phyloP scores from a whole-genome alignment of 2,113 vertebrate genomes.

The Urocynchramus pylzowi region DNA sequence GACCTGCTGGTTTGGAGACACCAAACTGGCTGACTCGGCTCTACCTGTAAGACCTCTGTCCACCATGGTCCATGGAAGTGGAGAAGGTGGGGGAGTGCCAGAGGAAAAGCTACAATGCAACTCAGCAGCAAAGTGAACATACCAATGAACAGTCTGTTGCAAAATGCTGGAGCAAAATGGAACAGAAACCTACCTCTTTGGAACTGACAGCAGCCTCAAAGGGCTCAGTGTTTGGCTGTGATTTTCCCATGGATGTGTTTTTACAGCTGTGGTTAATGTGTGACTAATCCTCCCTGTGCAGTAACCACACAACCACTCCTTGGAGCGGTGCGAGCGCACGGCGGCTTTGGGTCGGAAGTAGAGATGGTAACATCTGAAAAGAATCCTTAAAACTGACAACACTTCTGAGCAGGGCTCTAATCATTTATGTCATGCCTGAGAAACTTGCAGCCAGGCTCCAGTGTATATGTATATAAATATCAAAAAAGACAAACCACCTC shows the following conservation, averaged over 20 bases:
- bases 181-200: constrained; percentile 6
- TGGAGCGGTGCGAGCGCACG: background rate
- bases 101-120: background rate
- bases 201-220: background rate
- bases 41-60: background rate
- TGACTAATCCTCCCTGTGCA: constrained; percentile 58
- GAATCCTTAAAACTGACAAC: background rate
- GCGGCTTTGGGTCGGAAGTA: background rate
- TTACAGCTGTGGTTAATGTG: constrained; percentile 69
- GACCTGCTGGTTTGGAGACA: background rate
- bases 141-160: background rate
- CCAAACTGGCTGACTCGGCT: background rate
- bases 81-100: background rate
- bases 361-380: background rate
- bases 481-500: background rate
- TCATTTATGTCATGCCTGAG: background rate
- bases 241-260: constrained; percentile 56
- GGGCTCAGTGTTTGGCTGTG: background rate
- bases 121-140: background rate
- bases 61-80: background rate
- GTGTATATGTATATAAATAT: background rate
- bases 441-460: background rate
- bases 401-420: background rate
- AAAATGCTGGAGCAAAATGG: background rate
- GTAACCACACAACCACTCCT: constrained; percentile 54